Base-by-base conservation (phyloP, 2,797 vertebrate species). In the Pseudocheirus occidentalis region DNA sequence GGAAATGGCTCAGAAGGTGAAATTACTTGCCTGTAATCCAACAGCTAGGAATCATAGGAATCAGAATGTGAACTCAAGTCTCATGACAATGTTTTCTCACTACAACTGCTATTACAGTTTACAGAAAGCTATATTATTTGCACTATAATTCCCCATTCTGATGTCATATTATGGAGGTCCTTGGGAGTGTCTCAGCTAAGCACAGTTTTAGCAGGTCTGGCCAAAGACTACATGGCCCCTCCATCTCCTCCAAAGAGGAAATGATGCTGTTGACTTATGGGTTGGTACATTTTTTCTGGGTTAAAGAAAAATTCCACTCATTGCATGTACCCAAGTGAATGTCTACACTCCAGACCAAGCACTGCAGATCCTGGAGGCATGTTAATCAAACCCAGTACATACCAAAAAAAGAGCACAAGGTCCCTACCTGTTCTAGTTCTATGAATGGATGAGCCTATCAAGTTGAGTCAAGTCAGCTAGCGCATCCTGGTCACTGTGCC, bases 341-440 rank as follows among this genome's bases (percentile, higher is more conserved):
- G 94, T 96, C 98, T 96, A 94, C 93, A 92, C 94, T 97, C 91
- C 97, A 98, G 98, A 53, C 7, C 24, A 98, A 98, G 93, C 52
- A 90, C 97, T 97, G 97, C 98, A 97, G 94, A 96, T 98, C 97
- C 94, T 97, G 97, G 96, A 98, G 96, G 97, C 93, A 98, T 98
- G 98, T 98, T 98, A 98, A 98, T 98, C 98, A 98, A 98, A 98
- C 92, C 95, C 98, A 98, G 98, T 93, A 95, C 97, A 96, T 9
- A 21, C 18, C 66, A 81, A 40, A 46, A n/a, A 81, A 40, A 46
- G n/a, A 11, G 2, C 1, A 81, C 3, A 18, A 46, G 40, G n/a
- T 81, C n/a, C 21, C 66, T 81, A 24, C 7, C 16, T n/a, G 90
- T 93, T 73, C 16, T 5, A 81, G 66, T 40, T 81, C 66, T 40